Conservation (phyloP, 2,888 invertebrate genomes). For the Galeopsomyia nigrocyanea region DNA sequence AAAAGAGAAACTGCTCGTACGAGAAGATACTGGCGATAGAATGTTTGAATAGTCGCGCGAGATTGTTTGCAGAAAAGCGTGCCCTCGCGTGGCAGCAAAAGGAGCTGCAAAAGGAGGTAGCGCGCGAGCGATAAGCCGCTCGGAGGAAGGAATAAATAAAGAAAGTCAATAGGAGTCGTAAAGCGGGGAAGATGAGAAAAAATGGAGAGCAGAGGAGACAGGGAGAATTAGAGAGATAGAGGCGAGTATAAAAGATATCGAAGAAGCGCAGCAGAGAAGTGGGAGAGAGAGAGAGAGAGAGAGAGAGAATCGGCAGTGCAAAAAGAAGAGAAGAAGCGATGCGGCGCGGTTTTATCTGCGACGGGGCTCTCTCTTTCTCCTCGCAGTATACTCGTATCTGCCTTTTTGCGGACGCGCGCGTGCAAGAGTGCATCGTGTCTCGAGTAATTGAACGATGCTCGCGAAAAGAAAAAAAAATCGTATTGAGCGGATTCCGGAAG, state of each 20-base stretch:
- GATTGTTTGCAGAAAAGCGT: no score
- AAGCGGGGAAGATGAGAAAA: constrained; percentile 20
- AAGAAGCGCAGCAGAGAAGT: neutral
- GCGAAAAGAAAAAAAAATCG: constrained; percentile 2
- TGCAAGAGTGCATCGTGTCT: constrained; percentile 22
- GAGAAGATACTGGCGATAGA: constrained; percentile 13
- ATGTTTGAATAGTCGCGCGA: no score
- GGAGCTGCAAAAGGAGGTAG: constrained; percentile 29
- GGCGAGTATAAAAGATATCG: constrained; percentile 30
- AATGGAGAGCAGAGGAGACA: constrained; percentile 29
- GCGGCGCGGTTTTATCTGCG: constrained; percentile 22
- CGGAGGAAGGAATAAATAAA: constrained; percentile 37
- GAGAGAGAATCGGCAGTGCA: constrained; percentile 9
- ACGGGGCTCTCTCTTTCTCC: constrained; percentile 1
- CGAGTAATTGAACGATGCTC: constrained; percentile 36
- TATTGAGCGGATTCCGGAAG: constrained; percentile 25
- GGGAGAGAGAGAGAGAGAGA: neutral
- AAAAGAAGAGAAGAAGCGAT: constrained; percentile 15
- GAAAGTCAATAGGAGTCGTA: constrained; percentile 28
- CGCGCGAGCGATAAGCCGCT: constrained; percentile 30
- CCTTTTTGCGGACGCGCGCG: constrained; percentile 21
- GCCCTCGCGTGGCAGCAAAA: constrained; percentile 5
- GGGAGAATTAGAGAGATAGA: constrained; percentile 37
- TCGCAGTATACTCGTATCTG: neutral
- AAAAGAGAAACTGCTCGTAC: neutral